These are phyloP conservation scores for Drosophila subsilvestris DNA, from an alignment of 2,888 invertebrate genomes.

Conservation along the genomic window DNA sequence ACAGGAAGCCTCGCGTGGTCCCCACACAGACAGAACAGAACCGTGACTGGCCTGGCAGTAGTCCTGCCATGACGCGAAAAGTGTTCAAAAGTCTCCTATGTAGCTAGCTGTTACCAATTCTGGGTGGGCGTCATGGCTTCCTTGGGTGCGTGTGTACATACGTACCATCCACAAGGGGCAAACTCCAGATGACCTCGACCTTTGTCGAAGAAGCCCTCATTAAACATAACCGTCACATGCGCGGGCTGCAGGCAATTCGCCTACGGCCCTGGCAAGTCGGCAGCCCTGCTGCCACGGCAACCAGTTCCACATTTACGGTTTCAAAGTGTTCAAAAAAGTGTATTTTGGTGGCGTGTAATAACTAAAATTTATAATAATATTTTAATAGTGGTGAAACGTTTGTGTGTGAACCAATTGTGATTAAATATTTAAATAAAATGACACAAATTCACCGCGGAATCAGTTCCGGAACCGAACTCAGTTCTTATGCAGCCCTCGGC, in stretches of 20 bases:
- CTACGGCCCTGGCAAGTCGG: not conserved
- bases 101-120: not conserved
- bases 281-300: not conserved
- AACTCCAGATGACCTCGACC: not conserved
- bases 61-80: too few species aligned
- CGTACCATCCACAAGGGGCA: not conserved
- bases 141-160: not conserved
- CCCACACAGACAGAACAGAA: not conserved
- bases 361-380: not conserved
- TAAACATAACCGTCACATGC: not conserved
- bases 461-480: not conserved
- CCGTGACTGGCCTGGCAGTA: not conserved
- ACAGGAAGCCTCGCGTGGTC: too few species aligned
- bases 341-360: not conserved
- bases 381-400: not conserved
- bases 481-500: not conserved
- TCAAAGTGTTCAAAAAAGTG: not conserved
- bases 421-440: not conserved
- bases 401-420: not conserved
- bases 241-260: not conserved
- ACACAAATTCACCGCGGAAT: not conserved
- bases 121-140: not conserved
- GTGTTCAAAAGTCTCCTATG: not conserved
- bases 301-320: not conserved
- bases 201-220: not conserved